phyloP scores from a whole-genome alignment of 64 coral and sea anemone species.

The Actinia equina region DNA sequence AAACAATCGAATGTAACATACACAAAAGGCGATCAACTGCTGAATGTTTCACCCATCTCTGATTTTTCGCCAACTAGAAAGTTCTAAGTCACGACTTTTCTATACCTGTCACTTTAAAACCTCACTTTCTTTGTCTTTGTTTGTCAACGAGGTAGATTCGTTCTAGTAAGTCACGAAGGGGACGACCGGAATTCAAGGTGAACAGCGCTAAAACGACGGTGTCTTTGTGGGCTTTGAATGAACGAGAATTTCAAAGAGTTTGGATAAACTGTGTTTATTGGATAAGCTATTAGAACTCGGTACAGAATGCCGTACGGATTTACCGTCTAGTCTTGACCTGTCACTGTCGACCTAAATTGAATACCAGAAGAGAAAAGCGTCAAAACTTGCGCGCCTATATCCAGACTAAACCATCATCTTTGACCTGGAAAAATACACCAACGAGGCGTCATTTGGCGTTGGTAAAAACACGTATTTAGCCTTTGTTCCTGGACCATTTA shows the following conservation, averaged over 20 bases:
- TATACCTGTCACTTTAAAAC: not conserved
- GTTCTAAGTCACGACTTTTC: not conserved
- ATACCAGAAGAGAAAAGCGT: conserved; percentile 4
- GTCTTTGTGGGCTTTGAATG: conserved; percentile 18
- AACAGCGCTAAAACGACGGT: conserved; percentile 13
- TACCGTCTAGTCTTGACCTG: not conserved
- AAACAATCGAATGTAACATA: conserved; percentile 9
- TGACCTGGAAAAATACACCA: not conserved
- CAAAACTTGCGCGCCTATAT: not conserved
- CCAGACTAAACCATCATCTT: not conserved
- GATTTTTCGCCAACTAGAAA: not conserved
- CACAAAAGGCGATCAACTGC: not conserved
- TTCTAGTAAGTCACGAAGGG: not conserved
- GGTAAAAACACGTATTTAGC: not conserved
- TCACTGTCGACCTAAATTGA: not conserved
- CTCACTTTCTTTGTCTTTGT: conserved; percentile 10
- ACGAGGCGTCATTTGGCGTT: not conserved
- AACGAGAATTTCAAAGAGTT: not conserved
- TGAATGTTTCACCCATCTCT: not conserved
- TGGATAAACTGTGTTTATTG: conserved; percentile 13
- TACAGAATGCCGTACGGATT: not conserved
- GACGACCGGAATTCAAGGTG: not conserved
- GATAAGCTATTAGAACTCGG: conserved; percentile 12
- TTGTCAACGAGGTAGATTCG: not conserved
- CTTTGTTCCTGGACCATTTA: conserved; percentile 10